These are phyloP conservation scores for Nudaria mundana DNA, from an alignment of 2,888 invertebrate species.

Conservation along the genomic window DNA sequence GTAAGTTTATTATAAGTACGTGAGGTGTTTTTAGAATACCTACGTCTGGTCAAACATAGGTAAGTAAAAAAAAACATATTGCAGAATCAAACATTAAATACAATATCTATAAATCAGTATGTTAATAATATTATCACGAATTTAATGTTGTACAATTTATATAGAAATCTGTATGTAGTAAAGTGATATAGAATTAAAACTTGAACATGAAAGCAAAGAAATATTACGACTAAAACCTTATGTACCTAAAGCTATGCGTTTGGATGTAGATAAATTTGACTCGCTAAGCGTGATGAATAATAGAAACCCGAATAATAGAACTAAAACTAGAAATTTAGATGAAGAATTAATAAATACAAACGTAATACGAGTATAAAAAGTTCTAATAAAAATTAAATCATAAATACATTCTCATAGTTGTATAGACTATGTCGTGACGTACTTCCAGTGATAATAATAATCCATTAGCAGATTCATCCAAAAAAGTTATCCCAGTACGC, in stretches of 20 bases:
- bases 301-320: too few species aligned
- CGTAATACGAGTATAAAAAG: too few species aligned
- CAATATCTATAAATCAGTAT: too few species aligned
- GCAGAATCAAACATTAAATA: conserved; percentile 34
- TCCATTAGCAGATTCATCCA: conserved; percentile 32
- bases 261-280: conserved; percentile 65
- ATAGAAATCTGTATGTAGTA: too few species aligned
- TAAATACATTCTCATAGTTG: too few species aligned
- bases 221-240: conserved; percentile 66
- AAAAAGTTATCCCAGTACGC: conserved; percentile 13
- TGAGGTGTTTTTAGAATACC: conserved; percentile 20
- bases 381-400: too few species aligned
- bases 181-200: conserved; percentile 48
- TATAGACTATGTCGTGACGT: too few species aligned
- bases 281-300: conserved; percentile 54
- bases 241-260: conserved; percentile 67
- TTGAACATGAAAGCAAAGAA: conserved; percentile 41
- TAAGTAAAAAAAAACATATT: conserved; percentile 54
- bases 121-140: too few species aligned
- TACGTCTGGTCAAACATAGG: too few species aligned
- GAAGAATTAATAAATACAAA: too few species aligned
- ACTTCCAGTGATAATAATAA: conserved; percentile 25
- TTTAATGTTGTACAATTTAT: too few species aligned
- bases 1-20: conserved; percentile 15
- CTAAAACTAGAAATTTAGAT: too few species aligned